Conservation (phyloP, 2,113 vertebrate genomes). For the Catharus minimus region DNA sequence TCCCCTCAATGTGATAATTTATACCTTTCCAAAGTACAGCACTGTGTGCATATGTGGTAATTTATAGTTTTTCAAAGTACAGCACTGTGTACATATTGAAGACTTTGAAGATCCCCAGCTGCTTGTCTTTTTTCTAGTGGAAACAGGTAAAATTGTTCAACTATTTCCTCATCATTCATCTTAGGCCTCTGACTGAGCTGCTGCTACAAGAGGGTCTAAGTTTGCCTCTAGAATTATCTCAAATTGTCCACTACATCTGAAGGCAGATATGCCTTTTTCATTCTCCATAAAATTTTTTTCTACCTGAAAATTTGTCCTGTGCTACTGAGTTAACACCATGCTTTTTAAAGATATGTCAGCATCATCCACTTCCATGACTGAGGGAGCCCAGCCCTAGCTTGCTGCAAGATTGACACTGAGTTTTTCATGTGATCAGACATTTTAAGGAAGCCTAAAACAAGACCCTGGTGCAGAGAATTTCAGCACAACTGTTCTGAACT, state of each 20-base stretch:
- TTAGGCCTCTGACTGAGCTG: neutral
- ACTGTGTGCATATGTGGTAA: neutral
- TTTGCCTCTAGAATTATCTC: neutral
- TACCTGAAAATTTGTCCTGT: neutral
- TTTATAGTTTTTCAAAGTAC: neutral
- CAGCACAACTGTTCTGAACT: neutral
- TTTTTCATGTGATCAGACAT: neutral
- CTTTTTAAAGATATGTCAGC: neutral
- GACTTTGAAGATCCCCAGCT: neutral
- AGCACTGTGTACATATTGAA: neutral
- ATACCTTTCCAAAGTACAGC: neutral
- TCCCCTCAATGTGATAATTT: neutral
- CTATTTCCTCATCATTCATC: neutral
- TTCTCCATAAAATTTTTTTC: neutral
- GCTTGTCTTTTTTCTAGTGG: neutral
- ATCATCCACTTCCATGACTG: rapidly evolving
- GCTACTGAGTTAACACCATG: neutral
- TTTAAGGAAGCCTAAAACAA: neutral
- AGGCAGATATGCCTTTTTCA: neutral
- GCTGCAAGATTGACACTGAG: neutral
- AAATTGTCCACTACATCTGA: neutral
- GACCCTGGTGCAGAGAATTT: neutral
- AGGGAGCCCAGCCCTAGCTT: neutral
- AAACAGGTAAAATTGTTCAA: neutral
- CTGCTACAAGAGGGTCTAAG: neutral